phyloP scores from a whole-genome alignment of 2,888 invertebrate species.

The Agrotis ipsilon region DNA sequence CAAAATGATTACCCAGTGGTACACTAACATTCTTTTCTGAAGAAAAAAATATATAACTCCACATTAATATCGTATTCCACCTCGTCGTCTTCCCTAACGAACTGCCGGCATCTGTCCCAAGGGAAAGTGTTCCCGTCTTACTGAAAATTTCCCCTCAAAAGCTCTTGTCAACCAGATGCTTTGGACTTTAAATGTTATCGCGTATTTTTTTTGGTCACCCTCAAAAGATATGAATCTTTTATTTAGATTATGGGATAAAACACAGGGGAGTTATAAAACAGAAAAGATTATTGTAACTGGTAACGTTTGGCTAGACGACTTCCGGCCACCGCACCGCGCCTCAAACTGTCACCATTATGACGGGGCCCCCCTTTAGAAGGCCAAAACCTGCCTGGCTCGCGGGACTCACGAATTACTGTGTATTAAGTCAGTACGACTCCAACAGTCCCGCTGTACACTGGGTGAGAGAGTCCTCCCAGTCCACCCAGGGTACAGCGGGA shows the following conservation, averaged over 20 bases:
- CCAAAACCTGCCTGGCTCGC: too few species aligned
- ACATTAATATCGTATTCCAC: slow-evolving; percentile 53
- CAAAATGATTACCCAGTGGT: slow-evolving; percentile 31
- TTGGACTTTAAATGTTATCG: slow-evolving; percentile 59
- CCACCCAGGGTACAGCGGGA: too few species aligned
- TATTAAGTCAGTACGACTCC: too few species aligned
- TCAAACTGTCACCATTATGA: too few species aligned
- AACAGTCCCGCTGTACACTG: too few species aligned
- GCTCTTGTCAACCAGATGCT: slow-evolving; percentile 55
- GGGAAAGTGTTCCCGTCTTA: slow-evolving; percentile 52
- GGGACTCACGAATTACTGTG: too few species aligned
- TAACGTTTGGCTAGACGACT: too few species aligned
- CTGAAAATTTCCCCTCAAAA: slow-evolving; percentile 43
- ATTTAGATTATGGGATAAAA: slow-evolving; percentile 32
- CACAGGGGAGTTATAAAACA: neutral
- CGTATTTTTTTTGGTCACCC: slow-evolving; percentile 31
- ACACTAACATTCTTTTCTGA: neutral
- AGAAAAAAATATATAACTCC: slow-evolving; percentile 14
- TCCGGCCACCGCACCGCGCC: too few species aligned
- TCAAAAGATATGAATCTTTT: slow-evolving; percentile 43
- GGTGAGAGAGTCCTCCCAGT: too few species aligned
- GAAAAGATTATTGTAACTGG: slow-evolving; percentile 7
- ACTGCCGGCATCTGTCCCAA: slow-evolving; percentile 49
- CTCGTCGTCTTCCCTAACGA: slow-evolving; percentile 48
- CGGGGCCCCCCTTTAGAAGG: too few species aligned